Evolutionary conservation across 2,113 vertebrate genomes (phyloP), one percentile per base, ranked within the genome.

Genomic region (Dipodomys ordii): DNA sequence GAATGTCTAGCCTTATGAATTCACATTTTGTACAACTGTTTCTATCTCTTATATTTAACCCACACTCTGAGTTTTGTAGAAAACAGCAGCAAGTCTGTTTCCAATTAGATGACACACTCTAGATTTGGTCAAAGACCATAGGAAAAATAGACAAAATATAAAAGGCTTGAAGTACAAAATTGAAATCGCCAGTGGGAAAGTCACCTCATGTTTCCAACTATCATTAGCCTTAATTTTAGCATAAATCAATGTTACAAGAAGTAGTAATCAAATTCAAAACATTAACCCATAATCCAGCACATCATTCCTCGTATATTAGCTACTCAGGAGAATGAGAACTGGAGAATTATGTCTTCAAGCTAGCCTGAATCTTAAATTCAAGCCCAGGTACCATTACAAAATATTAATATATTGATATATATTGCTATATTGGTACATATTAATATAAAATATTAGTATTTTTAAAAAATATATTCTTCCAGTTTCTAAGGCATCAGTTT

Each of bases 1-100:
- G 98, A 98, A 98, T 99, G 98, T 99, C 98, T 98, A 98, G 96
- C 92, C 97, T 98, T 93, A 97, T 87, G 97, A 97, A 95, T 97
- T 97, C 96, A 97, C 96, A 97, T 98, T 98, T 98, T 96, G 91
- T 96, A 88, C 95, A 97, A 96, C 98, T 98, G 98, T 96, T 98
- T 98, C 98, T 98, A 92, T 97, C 97, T 97, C 95, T 1, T 96
- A 64, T 95, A 87, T 95, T 97, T 97, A 97, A 97, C 84, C 96
- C 97, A 97, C 97, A 98, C 97, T 94, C 64, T 94, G 93, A 97
- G 94, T 94, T 84, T 64, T 95, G 97, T 64, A 94, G 83, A 97
- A 97, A 98, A 97, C 95, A 98, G 97, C 93, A 97, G 96, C 92
- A 94, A 94, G 94, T 97, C 98, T 98, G 98, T 96, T 98, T 98